These are phyloP conservation scores for Eupithecia vulgata DNA, from an alignment of 2,888 invertebrate species.

Conservation along the genomic window DNA sequence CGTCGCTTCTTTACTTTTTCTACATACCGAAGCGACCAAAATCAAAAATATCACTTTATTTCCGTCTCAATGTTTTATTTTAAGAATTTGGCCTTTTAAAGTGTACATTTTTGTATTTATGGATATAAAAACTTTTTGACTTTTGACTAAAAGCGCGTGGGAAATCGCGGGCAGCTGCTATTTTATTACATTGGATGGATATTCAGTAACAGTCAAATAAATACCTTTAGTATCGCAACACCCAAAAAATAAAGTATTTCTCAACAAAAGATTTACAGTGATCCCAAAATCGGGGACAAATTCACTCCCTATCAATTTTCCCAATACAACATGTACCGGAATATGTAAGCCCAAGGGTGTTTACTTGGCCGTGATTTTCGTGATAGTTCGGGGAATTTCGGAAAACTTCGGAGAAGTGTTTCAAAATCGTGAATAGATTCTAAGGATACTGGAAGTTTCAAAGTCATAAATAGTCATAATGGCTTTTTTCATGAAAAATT, in stretches of 20 bases:
- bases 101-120: no score
- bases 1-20: no score
- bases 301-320: constrained; percentile 16
- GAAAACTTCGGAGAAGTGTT: neutral
- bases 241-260: constrained; percentile 12
- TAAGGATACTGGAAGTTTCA: neutral
- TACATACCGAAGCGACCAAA: no score
- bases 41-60: no score
- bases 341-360: neutral
- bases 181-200: no score
- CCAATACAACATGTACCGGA: constrained; percentile 9
- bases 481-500: no score
- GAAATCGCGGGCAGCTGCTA: no score
- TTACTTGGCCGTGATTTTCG: neutral
- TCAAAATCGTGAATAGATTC: neutral
- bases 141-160: no score
- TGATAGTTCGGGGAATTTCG: neutral
- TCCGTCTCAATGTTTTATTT: no score
- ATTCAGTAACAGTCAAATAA: neutral
- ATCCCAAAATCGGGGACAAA: constrained; percentile 8
- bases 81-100: no score
- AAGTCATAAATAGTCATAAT: no score
- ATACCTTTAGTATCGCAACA: neutral
- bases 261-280: constrained; percentile 2
- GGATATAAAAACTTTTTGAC: no score